Percentiles rank a stretch among this genome's conserved stretches.
phyloP scores from a whole-genome alignment of 2,888 invertebrate genomes.

The Serripes groenlandicus region DNA sequence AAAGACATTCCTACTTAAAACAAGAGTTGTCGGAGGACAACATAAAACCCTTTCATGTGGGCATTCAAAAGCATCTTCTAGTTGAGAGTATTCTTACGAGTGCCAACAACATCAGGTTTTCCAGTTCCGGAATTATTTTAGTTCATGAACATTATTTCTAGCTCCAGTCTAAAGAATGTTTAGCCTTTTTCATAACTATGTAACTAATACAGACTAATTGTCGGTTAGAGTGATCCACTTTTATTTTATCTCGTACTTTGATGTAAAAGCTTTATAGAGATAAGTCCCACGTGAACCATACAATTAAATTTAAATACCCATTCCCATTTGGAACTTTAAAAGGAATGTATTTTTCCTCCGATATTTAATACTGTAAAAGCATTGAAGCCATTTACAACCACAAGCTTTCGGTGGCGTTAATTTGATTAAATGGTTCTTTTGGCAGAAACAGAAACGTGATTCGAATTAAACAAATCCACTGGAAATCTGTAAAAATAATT shows the following conservation, averaged over 20 bases:
- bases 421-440: constrained; percentile 2
- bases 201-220: background rate
- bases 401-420: background rate
- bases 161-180: too few species aligned
- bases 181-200: too few species aligned
- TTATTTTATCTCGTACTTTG: background rate
- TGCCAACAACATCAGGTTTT: too few species aligned
- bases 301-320: background rate
- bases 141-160: too few species aligned
- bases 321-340: constrained; percentile 6
- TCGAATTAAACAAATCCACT: too few species aligned
- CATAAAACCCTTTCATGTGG: too few species aligned
- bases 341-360: background rate
- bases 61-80: too few species aligned
- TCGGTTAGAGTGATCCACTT: background rate
- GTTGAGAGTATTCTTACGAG: too few species aligned
- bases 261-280: background rate
- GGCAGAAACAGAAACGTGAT: background rate
- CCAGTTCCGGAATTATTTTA: too few species aligned
- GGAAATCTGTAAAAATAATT: too few species aligned
- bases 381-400: background rate
- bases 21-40: too few species aligned
- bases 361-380: constrained; percentile 16
- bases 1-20: too few species aligned
- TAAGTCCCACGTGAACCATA: background rate